Conservation (phyloP, 2,888 invertebrate species). For the Zhuqinia jingwanae region DNA sequence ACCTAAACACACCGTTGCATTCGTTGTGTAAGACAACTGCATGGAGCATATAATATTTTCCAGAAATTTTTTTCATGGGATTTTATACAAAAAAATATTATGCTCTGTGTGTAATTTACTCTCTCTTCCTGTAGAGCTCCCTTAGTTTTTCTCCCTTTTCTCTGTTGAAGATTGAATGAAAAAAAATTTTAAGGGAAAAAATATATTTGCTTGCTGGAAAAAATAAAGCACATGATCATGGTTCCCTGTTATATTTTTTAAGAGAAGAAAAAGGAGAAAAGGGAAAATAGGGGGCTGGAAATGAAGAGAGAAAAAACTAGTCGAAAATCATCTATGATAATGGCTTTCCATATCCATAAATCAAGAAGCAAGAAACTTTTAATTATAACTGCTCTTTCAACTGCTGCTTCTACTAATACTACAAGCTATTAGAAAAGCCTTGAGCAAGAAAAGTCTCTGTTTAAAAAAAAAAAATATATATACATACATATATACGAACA, state of each 20-base stretch:
- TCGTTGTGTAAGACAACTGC: slow-evolving; percentile 30
- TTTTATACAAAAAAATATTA: slow-evolving; percentile 4
- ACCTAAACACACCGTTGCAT: no score
- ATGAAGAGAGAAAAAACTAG: slow-evolving; percentile 25
- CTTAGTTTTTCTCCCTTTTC: no score
- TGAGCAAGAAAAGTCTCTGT: no score
- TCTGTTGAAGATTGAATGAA: not conserved
- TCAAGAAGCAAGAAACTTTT: slow-evolving; percentile 76
- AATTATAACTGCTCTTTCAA: slow-evolving; percentile 75
- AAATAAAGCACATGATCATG: no score
- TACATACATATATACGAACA: not conserved
- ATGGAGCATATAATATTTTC: slow-evolving; percentile 6
- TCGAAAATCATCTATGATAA: slow-evolving; percentile 70
- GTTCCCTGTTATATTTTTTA: not conserved
- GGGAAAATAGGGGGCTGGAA: slow-evolving; percentile 8
- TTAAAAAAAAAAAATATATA: not conserved
- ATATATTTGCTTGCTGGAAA: no score
- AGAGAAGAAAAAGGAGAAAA: slow-evolving; percentile 17
- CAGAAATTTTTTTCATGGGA: not conserved
- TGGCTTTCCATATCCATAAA: slow-evolving; percentile 75
- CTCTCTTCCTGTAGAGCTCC: no score
- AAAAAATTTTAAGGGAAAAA: slow-evolving; percentile 13
- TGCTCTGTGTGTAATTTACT: slow-evolving; percentile 55
- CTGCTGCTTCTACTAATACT: slow-evolving; percentile 44
- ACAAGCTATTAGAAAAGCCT: slow-evolving; percentile 13